phyloP scores from a whole-genome alignment of 37 sponge, comb jelly and placozoan genomes.

The Halisarca cf. caerulea region DNA sequence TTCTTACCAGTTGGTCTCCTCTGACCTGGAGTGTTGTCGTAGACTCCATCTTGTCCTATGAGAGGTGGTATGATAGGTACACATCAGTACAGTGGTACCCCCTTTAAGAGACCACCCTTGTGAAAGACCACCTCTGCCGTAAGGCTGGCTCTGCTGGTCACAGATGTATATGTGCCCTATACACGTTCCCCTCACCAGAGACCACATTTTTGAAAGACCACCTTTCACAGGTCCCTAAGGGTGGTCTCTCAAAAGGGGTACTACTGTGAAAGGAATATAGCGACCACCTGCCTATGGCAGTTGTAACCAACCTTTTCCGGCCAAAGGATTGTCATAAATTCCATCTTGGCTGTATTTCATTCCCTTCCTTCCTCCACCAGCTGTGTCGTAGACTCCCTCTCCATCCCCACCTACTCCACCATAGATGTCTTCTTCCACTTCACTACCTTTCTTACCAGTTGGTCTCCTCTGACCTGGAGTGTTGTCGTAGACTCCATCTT shows the following conservation, averaged over 20 bases:
- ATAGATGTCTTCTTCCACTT: constrained; percentile 21
- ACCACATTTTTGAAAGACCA: too few species aligned
- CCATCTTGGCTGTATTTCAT: constrained; percentile 25
- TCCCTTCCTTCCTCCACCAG: neutral
- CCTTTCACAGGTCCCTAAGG: too few species aligned
- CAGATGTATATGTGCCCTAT: neutral
- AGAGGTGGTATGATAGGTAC: too few species aligned
- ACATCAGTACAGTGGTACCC: too few species aligned
- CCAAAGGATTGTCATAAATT: constrained; percentile 27
- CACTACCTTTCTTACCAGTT: constrained; percentile 6
- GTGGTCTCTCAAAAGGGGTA: too few species aligned
- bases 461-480: constrained; percentile 7
- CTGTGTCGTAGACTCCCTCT: neutral
- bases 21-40: neutral
- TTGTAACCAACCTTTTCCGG: neutral
- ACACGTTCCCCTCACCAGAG: neutral
- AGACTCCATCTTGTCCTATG: neutral
- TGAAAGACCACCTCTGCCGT: too few species aligned
- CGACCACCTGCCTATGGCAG: too few species aligned
- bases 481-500: constrained; percentile 18
- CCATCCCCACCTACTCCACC: neutral
- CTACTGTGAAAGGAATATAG: too few species aligned
- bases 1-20: neutral
- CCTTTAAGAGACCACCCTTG: too few species aligned
- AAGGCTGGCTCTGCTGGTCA: too few species aligned